Evolutionary conservation across 2,888 invertebrate genomes (phyloP), one percentile per base, ranked within the genome.

Genomic region (Leucozona laternaria): DNA sequence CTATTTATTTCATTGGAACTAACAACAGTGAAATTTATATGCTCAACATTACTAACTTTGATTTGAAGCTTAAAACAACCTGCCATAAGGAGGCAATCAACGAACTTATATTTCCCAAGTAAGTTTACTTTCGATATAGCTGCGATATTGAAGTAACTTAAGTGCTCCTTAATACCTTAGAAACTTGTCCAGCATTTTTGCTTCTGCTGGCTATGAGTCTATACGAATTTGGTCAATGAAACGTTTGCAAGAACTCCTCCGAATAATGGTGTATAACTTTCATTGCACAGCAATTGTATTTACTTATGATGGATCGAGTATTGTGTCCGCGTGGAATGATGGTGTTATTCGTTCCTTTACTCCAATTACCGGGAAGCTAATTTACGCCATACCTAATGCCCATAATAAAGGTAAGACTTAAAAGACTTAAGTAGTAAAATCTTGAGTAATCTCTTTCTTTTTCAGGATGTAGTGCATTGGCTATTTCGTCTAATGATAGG

Each of bases 231-330:
- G 98, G 98, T 96, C 96, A 88, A 93, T 96, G 66, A 93, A 93
- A 53, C 95, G 95, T 0, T 95, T 95, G 89, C 95, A 95, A 90
- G 98, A 98, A 93, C 93, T 98, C 85, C 94, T 98, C 25, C 94
- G 98, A 45, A 96, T 98, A 87, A 94, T 95, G 84, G 96, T 98
- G 20, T 96, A 96, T n/a, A 98, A 98, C 93, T 97, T 97, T 91
- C 95, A 95, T 4, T 98, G 98, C 91, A 95, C 97, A 11, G 94
- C 95, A 55, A 93, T 98, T 28, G 94, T 95, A 34, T 97, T 98
- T 92, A 93, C 96, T 3, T 93, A 94, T 20, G 96, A 97, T 91
- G 98, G 98, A 50, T 95, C 95, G 91, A 95, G 95, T 86, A 96
- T 98, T 88, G 93, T 97, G 22, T 96, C 97, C 13, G 97, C 94